A percentile compares a stretch with the other conserved stretches of the same genome.
Conservation (phyloP, 2,888 invertebrate genomes). For the Lithophane leautieri region DNA sequence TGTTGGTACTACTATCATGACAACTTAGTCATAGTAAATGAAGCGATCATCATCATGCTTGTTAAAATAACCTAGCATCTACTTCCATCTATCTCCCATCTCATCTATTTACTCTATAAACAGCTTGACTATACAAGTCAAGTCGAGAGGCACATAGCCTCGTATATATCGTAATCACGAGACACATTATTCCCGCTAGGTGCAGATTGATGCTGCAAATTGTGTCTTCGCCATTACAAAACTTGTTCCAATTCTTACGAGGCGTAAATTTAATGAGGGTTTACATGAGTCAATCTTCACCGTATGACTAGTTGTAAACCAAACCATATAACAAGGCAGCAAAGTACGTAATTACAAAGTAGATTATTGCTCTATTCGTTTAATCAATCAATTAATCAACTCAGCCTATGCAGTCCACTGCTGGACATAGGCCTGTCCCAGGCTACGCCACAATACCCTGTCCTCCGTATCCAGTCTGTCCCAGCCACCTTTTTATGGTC, state of each 20-base stretch:
- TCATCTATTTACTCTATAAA: neutral
- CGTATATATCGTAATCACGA: conserved; percentile 34
- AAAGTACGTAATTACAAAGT: neutral
- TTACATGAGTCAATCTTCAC: too few species aligned
- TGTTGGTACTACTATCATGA: neutral
- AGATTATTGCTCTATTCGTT: neutral
- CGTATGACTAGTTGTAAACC: neutral
- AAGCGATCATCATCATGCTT: neutral
- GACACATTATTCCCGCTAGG: conserved; percentile 9
- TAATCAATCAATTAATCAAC: neutral
- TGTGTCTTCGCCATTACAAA: neutral
- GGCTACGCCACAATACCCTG: too few species aligned
- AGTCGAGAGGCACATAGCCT: neutral
- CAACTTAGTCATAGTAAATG: neutral
- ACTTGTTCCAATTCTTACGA: neutral
- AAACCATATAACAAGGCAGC: neutral
- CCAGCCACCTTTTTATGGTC: too few species aligned
- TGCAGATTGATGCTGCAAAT: conserved; percentile 39
- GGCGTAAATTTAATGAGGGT: neutral
- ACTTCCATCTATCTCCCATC: too few species aligned
- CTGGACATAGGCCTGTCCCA: neutral
- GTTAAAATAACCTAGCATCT: neutral
- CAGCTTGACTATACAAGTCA: neutral
- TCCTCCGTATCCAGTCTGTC: too few species aligned
- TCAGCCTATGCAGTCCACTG: neutral